These are phyloP conservation scores for Parazoanthus atlanticus DNA, from an alignment of 92 coral and sea anemone species.

Conservation along the genomic window DNA sequence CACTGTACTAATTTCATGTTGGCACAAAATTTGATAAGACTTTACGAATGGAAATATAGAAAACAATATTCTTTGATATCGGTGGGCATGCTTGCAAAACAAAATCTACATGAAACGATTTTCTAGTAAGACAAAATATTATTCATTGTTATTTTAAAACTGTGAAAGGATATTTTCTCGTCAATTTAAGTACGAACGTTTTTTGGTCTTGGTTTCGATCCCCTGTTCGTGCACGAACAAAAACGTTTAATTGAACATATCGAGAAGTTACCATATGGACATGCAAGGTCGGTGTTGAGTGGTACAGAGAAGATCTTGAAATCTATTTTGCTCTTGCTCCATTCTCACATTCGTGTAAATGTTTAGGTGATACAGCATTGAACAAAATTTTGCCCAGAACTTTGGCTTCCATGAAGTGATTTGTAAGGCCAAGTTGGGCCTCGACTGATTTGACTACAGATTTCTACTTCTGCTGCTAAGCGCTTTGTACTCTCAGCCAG, in stretches of 20 bases:
- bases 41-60: background rate
- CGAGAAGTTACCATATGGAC: no score
- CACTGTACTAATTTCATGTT: no score
- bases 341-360: background rate
- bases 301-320: background rate
- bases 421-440: slow-evolving; percentile 44
- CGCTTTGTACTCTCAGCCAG: background rate
- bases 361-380: background rate
- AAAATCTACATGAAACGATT: background rate
- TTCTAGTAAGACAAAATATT: background rate
- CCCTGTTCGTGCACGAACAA: background rate
- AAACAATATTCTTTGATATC: no score
- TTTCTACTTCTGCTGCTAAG: background rate
- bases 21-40: no score
- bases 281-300: background rate
- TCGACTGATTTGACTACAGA: slow-evolving; percentile 5
- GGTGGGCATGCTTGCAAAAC: background rate
- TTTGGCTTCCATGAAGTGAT: slow-evolving; percentile 47
- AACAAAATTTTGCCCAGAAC: slow-evolving; percentile 22
- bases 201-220: background rate
- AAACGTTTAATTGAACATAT: background rate
- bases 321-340: background rate
- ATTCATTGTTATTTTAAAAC: background rate
- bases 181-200: background rate
- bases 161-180: background rate